Base-by-base conservation (phyloP, 2,888 invertebrate species). In the Trachelus stipa region DNA sequence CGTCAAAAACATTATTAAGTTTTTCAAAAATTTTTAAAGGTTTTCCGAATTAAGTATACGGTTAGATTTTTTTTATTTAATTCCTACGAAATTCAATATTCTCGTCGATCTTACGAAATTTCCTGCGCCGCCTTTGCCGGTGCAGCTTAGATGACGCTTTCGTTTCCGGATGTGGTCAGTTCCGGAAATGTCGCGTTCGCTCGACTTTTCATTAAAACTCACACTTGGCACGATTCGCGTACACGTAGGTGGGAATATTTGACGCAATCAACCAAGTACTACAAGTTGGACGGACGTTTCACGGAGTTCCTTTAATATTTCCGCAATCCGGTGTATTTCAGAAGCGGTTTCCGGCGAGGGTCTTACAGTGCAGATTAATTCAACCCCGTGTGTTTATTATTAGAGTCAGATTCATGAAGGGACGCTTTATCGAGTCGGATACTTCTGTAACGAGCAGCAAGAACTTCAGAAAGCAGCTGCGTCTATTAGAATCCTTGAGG, bases 281-380 rank as follows among this genome's bases (percentile, higher is more conserved):
- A 73, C 68, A 37, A 12, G 34, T 9, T 56, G 56, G 23, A 35
- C 23, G 34, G 34, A 40, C 79, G 77, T 73, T 76, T 79, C 73
- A 75, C 77, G 79, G 75, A 79, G 78, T 79, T 80, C 76, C 40
- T 74, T 80, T 75, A 79, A 79, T 78, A 82, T 82, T 82, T 82
- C 82, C 82, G 82, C 80, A 77, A 74, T 80, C 31, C 68, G 71
- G 73, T 75, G 71, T 77, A 74, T 80, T 82, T 81, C 73, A 76
- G 75, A 68, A 35, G 15, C 77, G 77, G 79, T 75, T 82, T 82
- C 82, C 82, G 81, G 80, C 79, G 79, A 78, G 56, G 23, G 78
- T 68, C 79, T 81, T 81, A 34, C 73, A 56, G 35, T 23, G 68
- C 74, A 68, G 77, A 82, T 79, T 80, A 78, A 82, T 79, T 79